These are phyloP conservation scores for Urocolius indicus DNA, from an alignment of 2,113 vertebrate genomes.

Conservation along the genomic window DNA sequence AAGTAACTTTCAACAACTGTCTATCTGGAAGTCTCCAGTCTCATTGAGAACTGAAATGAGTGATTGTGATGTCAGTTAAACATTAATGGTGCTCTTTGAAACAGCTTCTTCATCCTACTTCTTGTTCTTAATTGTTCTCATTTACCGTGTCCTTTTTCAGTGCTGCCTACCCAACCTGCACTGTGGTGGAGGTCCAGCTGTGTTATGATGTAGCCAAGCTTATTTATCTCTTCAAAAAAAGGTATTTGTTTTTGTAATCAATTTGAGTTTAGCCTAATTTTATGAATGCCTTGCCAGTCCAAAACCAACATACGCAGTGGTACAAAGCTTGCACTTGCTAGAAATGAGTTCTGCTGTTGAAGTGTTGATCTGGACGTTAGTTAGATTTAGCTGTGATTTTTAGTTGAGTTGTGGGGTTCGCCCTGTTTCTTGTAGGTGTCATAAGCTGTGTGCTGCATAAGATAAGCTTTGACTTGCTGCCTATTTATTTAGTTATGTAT, in stretches of 20 bases:
- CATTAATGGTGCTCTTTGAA: not conserved
- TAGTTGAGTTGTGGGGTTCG: not conserved
- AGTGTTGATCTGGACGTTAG: not conserved
- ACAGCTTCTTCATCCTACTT: not conserved
- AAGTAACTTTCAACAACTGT: not conserved
- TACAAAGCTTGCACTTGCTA: not conserved
- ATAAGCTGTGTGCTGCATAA: not conserved
- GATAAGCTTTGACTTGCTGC: not conserved
- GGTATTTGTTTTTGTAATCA: conserved; percentile 69
- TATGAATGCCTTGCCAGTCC: not conserved
- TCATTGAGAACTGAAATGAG: not conserved
- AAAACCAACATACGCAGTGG: not conserved
- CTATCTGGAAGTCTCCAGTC: not conserved
- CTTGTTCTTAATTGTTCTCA: not conserved
- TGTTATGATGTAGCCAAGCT: conserved; percentile 88
- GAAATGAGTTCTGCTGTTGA: not conserved
- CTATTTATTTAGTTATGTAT: not conserved
- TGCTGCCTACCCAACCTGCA: conserved; percentile 88
- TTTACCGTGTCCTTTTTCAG: conserved; percentile 68
- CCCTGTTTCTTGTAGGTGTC: not conserved
- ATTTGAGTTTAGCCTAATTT: not conserved
- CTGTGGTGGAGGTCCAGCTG: conserved; percentile 84
- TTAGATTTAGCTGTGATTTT: not conserved
- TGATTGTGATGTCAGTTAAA: not conserved
- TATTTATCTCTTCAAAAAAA: conserved; percentile 84